These are phyloP conservation scores for Callosobruchus maculatus DNA, from an alignment of 2,888 invertebrate species.

Conservation along the genomic window DNA sequence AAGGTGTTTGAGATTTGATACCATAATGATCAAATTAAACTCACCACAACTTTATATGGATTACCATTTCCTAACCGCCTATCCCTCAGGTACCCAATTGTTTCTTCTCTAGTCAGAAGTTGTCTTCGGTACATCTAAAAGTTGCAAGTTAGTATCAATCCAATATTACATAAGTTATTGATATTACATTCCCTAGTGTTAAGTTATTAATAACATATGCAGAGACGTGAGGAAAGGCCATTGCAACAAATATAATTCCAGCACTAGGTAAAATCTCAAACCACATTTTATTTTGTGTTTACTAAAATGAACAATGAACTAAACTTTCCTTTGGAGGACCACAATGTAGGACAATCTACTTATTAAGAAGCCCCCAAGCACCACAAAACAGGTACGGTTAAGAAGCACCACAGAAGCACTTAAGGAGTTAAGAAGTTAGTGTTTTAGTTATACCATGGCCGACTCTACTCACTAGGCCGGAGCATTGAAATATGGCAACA, in stretches of 20 bases:
- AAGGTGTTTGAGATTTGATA: no score
- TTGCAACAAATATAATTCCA: constrained; percentile 56
- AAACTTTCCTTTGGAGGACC: no score
- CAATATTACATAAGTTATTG: constrained; percentile 8
- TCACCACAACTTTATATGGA: constrained; percentile 56
- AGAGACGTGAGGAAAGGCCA: constrained; percentile 61
- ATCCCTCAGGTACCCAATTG: constrained; percentile 60
- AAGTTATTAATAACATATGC: constrained; percentile 62
- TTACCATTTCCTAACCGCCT: constrained; percentile 54
- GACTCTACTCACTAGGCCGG: no score
- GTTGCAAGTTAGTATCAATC: constrained; percentile 12
- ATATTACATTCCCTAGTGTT: constrained; percentile 54
- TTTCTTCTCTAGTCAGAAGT: constrained; percentile 53
- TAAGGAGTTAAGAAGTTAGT: no score
- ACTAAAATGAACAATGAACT: no score
- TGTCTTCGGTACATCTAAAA: constrained; percentile 51
- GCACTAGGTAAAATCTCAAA: constrained; percentile 67
- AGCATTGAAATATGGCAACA: no score
- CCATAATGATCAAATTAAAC: no score
- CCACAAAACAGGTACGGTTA: no score
- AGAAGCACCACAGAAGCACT: no score
- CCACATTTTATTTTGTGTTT: constrained; percentile 60
- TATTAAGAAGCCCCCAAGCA: no score
- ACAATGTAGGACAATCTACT: no score
- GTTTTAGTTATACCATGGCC: no score